Conservation (phyloP, 2,888 invertebrate genomes). For the Hydroisotoma schaefferi region DNA sequence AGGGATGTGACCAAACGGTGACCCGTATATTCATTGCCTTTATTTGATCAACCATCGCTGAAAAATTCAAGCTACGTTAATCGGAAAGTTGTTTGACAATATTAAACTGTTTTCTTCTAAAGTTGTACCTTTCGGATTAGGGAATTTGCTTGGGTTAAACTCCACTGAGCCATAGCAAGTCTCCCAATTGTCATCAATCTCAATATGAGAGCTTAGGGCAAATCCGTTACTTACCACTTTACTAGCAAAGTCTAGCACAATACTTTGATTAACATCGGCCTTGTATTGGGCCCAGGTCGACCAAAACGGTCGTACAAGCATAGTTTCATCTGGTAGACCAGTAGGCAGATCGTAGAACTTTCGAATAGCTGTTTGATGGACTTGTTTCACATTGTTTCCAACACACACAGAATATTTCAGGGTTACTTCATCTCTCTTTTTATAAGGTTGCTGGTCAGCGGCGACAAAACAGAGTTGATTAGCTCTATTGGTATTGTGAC, state of each 20-base stretch:
- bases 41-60: constrained; percentile 39
- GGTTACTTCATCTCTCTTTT: constrained; percentile 1
- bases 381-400: constrained; percentile 25
- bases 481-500: constrained; percentile 17
- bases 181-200: constrained; percentile 88
- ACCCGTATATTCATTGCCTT: constrained; percentile 64
- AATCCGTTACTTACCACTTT: constrained; percentile 35
- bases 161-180: constrained; percentile 75
- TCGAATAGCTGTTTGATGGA: constrained; percentile 51
- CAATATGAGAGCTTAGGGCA: constrained; percentile 55
- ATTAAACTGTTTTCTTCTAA: no score
- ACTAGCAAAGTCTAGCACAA: constrained; percentile 34
- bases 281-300: constrained; percentile 35
- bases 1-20: constrained; percentile 81
- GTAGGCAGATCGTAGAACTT: constrained; percentile 59
- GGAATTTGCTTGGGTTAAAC: constrained; percentile 68
- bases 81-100: no score
- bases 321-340: constrained; percentile 30
- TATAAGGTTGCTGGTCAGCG: constrained; percentile 20
- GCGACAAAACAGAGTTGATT: constrained; percentile 24
- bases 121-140: constrained; percentile 50
- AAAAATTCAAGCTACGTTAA: no score
- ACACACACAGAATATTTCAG: constrained; percentile 32
- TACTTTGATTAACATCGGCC: constrained; percentile 15
- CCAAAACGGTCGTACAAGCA: constrained; percentile 38